Base-by-base conservation (phyloP, 2,888 invertebrate species). In the Metalampra italica region DNA sequence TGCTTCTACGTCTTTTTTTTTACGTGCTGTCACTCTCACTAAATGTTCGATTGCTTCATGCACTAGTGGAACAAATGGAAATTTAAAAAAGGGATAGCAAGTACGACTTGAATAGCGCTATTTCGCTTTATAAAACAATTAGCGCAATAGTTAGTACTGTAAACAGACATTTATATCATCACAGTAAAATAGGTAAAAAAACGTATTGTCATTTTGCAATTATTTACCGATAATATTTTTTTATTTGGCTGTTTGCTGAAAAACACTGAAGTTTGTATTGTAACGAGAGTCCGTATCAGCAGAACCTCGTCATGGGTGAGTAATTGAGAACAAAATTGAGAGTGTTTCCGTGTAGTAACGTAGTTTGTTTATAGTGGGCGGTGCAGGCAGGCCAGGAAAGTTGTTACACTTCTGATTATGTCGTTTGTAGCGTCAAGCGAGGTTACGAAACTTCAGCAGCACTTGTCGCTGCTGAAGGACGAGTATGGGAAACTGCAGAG, bases 401-500 rank as follows among this genome's bases (percentile, higher is more conserved):
- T 4, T 44, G 9, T 41, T 15, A 41, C 1, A 45, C 37, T 11
- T 47, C 51, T 66, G 61, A 71, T 53, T 61, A 78, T 82, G 77
- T 67, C 69, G 59, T 62, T 72, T 79, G 56, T 71, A 91, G 91
- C 90, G 67, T 90, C 91, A 54, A 90, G 90, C 58, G 92, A 92
- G 78, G 90, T 91, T 62, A 89, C 91, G 52, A 94, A 94, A 79
- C 88, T 94, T 63, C 96, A 97, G 78, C 96, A 96, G 76, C 97
- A 98, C 77, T 89, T 98, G 57, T 83, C 93, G 49, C 90, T 98
- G 51, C 90, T 98, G 54, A 94, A 96, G 67, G 96, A 97, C 62
- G 97, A 98, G 81, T 98, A 98, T 82, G 94, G 96, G 7, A 97
- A 96, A 81, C 90, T 98, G 30, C 97, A 97, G 75, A 92, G 92